Evolutionary conservation across 2,888 invertebrate species (phyloP).

Genomic region (Suillia variegata): DNA sequence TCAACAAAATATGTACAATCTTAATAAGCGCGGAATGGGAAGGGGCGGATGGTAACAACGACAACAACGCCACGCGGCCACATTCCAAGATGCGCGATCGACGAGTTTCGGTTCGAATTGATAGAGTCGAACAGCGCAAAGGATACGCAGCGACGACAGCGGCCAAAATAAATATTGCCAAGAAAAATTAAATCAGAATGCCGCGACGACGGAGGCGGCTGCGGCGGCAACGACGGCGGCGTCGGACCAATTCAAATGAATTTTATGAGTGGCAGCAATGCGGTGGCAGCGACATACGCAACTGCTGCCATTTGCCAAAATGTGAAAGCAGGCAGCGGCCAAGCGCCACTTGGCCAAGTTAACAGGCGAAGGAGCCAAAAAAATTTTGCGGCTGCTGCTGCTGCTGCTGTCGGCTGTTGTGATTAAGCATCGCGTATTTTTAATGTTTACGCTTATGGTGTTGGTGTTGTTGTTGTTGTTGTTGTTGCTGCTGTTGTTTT

Average conservation of each 20-base stretch:
- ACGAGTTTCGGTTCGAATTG: not conserved
- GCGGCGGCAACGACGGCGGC: not conserved
- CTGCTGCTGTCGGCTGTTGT: not conserved
- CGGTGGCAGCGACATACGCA: no score
- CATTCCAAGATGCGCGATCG: not conserved
- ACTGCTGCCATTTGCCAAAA: constrained; percentile 13
- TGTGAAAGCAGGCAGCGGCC: constrained; percentile 20
- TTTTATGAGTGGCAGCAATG: no score
- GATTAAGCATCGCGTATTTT: constrained; percentile 9
- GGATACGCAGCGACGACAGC: constrained; percentile 4
- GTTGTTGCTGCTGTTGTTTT: no score
- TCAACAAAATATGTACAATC: no score
- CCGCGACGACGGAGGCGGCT: not conserved
- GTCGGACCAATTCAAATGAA: no score
- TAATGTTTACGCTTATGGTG: not conserved
- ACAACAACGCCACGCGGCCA: not conserved
- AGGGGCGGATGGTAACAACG: constrained; percentile 12
- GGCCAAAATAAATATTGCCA: constrained; percentile 16
- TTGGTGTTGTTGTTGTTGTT: no score
- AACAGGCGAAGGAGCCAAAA: constrained; percentile 18
- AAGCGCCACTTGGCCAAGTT: constrained; percentile 19
- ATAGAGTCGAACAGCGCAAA: constrained; percentile 6
- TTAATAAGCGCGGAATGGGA: constrained; percentile 47
- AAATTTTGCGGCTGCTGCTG: not conserved
- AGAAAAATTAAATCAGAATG: constrained; percentile 12